Percentiles rank a stretch among this genome's conserved stretches.
Evolutionary conservation across 2,113 vertebrate genomes (phyloP).

Genomic region (Entelurus aequoreus): DNA sequence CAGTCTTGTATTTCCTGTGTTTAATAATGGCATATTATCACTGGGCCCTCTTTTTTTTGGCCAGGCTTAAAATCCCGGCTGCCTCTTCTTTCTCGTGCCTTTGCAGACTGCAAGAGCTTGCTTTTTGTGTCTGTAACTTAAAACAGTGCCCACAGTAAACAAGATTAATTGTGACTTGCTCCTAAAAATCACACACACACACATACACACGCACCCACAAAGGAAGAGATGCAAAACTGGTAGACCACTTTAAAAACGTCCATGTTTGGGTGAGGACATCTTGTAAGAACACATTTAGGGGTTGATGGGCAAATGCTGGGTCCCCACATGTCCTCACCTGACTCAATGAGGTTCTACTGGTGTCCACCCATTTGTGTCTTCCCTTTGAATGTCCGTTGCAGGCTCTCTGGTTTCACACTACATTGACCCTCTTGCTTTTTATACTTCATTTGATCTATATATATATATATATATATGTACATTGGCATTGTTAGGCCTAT

Average conservation of each 20-base stretch:
- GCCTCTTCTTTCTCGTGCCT: constrained; percentile 37
- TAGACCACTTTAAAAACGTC: constrained; percentile 9
- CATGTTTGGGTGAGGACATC: constrained; percentile 27
- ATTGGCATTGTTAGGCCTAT: too few relatives aligned
- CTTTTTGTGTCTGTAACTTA: constrained; percentile 45
- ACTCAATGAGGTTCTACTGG: not conserved
- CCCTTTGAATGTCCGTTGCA: constrained; percentile 69
- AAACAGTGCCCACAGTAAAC: constrained; percentile 48
- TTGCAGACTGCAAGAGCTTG: constrained; percentile 35
- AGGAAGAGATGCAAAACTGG: constrained; percentile 8
- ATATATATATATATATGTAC: too few relatives aligned
- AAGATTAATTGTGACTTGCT: constrained; percentile 46
- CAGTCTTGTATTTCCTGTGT: not conserved
- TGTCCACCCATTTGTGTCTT: constrained; percentile 74
- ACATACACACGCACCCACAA: constrained; percentile 5
- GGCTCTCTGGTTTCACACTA: constrained; percentile 75
- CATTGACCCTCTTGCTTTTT: constrained; percentile 77
- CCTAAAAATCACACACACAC: constrained; percentile 10
- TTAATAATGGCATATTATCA: constrained; percentile 10
- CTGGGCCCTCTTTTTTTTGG: not conserved
- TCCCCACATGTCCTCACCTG: constrained; percentile 10
- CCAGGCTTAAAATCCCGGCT: constrained; percentile 2
- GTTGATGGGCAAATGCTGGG: not conserved
- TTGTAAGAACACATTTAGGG: constrained; percentile 28
- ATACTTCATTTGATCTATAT: constrained; percentile 74